A percentile compares a stretch with the other conserved stretches of the same genome.
phyloP scores from a whole-genome alignment of 2,797 vertebrate species.

The Myioborus miniatus region DNA sequence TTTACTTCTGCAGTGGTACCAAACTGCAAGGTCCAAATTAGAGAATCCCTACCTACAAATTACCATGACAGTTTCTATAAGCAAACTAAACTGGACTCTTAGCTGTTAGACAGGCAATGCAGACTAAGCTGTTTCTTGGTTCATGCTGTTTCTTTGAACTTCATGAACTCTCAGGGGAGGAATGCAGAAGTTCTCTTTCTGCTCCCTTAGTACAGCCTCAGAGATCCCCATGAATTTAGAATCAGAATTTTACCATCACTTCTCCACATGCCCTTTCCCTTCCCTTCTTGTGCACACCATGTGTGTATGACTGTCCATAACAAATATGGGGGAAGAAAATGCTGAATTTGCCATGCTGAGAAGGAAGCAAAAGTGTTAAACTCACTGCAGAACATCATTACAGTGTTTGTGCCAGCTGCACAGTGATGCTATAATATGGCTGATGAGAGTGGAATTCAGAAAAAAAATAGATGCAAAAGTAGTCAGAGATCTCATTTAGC shows the following conservation, averaged over 20 bases:
- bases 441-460: not conserved
- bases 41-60: not conserved
- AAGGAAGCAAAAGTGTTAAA: not conserved
- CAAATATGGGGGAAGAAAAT: not conserved
- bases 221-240: not conserved
- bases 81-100: not conserved
- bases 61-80: not conserved
- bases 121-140: not conserved
- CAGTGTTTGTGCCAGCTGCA: not conserved
- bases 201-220: not conserved
- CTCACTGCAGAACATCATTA: not conserved
- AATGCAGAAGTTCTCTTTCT: not conserved
- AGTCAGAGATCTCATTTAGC: not conserved
- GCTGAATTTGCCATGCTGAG: not conserved
- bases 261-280: not conserved
- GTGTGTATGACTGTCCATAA: not conserved
- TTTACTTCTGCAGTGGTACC: not conserved
- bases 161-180: accelerated
- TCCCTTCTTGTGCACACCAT: not conserved
- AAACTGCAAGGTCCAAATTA: not conserved
- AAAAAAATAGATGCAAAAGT: not conserved
- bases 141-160: not conserved
- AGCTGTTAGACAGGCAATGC: not conserved
- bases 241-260: not conserved
- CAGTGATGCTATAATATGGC: not conserved